Conservation (phyloP, 2,113 vertebrate genomes). For the Oxyruncus cristatus region DNA sequence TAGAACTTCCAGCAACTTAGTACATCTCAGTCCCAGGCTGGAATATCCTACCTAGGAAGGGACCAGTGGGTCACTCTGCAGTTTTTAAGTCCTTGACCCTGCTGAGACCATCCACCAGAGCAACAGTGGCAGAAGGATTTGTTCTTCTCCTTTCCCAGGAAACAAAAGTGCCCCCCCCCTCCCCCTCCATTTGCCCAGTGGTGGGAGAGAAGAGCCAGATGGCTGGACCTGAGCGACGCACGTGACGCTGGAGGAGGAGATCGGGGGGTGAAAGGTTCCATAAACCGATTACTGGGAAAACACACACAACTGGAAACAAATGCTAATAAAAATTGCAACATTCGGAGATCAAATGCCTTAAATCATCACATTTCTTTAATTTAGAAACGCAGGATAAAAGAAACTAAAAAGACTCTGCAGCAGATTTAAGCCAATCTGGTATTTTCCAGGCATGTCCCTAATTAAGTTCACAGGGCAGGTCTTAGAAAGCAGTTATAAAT, state of each 20-base stretch:
- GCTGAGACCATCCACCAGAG: background rate
- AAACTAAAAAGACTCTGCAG: background rate
- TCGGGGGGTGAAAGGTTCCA: slow-evolving; percentile 15
- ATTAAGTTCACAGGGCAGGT: slow-evolving; percentile 4
- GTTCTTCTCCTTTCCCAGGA: background rate
- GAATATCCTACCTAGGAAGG: background rate
- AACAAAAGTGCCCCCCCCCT: background rate
- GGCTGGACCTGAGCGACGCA: background rate
- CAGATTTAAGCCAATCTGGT: background rate
- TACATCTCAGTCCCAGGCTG: background rate
- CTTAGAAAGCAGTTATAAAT: background rate
- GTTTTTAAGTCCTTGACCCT: background rate
- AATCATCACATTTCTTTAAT: slow-evolving; percentile 40
- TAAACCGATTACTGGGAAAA: background rate
- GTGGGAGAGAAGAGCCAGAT: slow-evolving; percentile 42
- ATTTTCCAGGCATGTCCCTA: background rate
- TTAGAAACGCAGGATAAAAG: background rate
- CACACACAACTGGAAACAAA: slow-evolving; percentile 34
- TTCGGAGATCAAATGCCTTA: background rate
- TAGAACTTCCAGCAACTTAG: background rate
- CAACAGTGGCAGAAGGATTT: background rate
- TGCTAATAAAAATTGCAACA: slow-evolving; percentile 22
- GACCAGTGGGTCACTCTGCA: background rate
- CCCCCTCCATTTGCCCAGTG: background rate
- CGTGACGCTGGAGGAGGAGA: background rate